These are phyloP conservation scores for Lipotes vexillifer DNA, from an alignment of 2,113 vertebrate genomes.

Conservation along the genomic window DNA sequence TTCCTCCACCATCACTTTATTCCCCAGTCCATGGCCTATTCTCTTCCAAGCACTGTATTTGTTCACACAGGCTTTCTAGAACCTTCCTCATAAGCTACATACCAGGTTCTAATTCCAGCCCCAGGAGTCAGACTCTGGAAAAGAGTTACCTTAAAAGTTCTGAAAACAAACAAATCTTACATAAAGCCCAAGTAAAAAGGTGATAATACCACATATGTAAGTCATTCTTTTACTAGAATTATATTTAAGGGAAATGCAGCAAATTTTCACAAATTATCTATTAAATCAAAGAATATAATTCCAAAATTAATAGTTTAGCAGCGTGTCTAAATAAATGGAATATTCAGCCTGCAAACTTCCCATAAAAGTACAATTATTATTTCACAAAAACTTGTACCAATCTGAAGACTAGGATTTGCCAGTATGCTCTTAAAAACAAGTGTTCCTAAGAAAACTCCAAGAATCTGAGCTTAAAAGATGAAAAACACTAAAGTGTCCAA, in stretches of 20 bases:
- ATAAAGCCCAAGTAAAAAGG: constrained; percentile 23
- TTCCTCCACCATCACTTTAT: not conserved
- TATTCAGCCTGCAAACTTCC: not conserved
- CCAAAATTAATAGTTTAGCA: constrained; percentile 4
- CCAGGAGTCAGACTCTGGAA: not conserved
- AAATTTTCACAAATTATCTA: not conserved
- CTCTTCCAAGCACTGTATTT: not conserved
- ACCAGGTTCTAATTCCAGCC: not conserved
- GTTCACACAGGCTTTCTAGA: not conserved
- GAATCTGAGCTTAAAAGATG: not conserved
- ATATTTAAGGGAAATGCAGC: not conserved
- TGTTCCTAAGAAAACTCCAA: not conserved
- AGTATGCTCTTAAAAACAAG: not conserved
- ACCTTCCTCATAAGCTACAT: not conserved
- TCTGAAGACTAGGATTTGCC: not conserved
- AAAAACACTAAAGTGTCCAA: not conserved
- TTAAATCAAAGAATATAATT: constrained; percentile 45
- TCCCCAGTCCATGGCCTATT: not conserved
- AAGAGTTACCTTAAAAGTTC: not conserved
- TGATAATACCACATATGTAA: not conserved
- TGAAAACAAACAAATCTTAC: not conserved
- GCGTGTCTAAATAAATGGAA: constrained; percentile 18
- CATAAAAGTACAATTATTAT: not conserved
- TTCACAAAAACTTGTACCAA: not conserved
- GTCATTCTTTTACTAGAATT: not conserved